Percentiles rank a stretch among this genome's conserved stretches.
phyloP scores from a whole-genome alignment of 2,888 invertebrate species.

The Ephialtes manifestator region DNA sequence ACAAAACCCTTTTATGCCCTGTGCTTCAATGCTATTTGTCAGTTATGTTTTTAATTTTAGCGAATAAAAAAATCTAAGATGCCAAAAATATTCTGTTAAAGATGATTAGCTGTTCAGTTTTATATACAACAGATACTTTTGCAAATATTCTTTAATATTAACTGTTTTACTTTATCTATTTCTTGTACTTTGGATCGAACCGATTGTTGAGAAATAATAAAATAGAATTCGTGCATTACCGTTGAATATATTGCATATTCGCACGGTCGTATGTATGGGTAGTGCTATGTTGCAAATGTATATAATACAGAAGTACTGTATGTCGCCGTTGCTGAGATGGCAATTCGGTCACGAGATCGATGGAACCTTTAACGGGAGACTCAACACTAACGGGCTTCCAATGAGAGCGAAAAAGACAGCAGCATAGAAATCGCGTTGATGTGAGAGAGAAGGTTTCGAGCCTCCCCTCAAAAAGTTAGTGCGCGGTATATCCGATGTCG shows the following conservation, averaged over 20 bases:
- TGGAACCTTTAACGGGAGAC: constrained; percentile 68
- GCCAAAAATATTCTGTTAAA: not conserved
- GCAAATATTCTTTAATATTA: not conserved
- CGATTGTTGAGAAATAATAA: constrained; percentile 38
- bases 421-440: not conserved
- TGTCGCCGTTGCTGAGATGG: constrained; percentile 18
- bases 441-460: not conserved
- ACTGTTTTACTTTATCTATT: not conserved
- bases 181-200: constrained; percentile 15
- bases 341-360: constrained; percentile 69
- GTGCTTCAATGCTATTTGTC: too few species aligned
- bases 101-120: not conserved
- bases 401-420: not conserved
- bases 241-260: constrained; percentile 7
- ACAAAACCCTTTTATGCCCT: too few species aligned
- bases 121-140: not conserved
- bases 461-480: not conserved
- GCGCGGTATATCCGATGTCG: constrained; percentile 47
- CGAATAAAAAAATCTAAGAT: not conserved
- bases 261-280: constrained; percentile 9
- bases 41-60: too few species aligned
- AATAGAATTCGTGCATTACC: constrained; percentile 31
- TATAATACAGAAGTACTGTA: constrained; percentile 18
- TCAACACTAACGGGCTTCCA: not conserved
- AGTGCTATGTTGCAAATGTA: not conserved